Evolutionary conservation across 2,888 invertebrate genomes (phyloP).

Genomic region (Ormyrus thymus): DNA sequence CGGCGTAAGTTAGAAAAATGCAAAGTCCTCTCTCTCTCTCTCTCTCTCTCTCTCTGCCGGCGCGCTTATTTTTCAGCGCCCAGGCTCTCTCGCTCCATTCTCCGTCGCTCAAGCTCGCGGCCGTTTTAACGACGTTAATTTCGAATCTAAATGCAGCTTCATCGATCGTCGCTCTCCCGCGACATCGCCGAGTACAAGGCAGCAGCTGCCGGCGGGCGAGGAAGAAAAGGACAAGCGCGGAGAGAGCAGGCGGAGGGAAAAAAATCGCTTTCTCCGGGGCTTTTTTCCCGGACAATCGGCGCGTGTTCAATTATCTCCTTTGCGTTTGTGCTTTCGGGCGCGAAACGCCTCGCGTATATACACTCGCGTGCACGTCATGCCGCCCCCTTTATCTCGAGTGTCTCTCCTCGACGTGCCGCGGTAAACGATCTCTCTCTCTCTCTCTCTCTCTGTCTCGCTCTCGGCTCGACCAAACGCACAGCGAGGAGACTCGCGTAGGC

Average conservation of each 20-base stretch:
- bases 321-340: constrained; percentile 51
- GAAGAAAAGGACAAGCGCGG: too few species aligned
- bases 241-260: not conserved
- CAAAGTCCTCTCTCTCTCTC: not conserved
- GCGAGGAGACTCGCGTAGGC: constrained; percentile 10
- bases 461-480: not conserved
- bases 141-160: constrained; percentile 47
- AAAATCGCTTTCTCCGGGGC: constrained; percentile 16
- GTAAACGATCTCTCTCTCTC: constrained; percentile 43
- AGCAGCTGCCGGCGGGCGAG: too few species aligned
- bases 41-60: not conserved
- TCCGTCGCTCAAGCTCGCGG: not conserved
- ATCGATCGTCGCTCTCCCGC: constrained; percentile 10
- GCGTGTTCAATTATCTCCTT: constrained; percentile 55
- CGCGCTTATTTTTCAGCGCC: constrained; percentile 4
- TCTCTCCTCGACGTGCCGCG: constrained; percentile 35
- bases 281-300: constrained; percentile 29
- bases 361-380: not conserved
- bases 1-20: not conserved
- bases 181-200: not conserved
- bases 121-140: constrained; percentile 49
- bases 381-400: constrained; percentile 50
- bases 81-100: not conserved
- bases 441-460: not conserved
- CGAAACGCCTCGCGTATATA: constrained; percentile 14